Conservation (phyloP, 2,888 invertebrate genomes). For the Cryptocephalus moraei region DNA sequence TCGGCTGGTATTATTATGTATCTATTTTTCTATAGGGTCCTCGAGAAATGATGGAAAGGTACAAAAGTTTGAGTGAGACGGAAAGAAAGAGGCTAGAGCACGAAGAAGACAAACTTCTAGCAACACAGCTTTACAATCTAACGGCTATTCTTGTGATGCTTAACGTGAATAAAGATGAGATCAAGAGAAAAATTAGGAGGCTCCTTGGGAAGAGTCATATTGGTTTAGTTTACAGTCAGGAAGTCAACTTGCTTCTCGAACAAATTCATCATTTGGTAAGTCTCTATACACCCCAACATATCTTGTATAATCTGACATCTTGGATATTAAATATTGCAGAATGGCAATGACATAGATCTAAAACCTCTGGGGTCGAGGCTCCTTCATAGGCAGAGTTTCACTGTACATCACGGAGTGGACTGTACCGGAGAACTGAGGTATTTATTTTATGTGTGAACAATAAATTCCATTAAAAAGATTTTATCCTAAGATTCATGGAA, state of each 20-base stretch:
- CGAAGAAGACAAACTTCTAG: constrained; percentile 92
- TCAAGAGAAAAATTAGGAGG: constrained; percentile 79
- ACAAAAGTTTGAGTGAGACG: constrained; percentile 84
- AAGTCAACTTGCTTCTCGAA: constrained; percentile 92
- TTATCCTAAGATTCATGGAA: constrained; percentile 56
- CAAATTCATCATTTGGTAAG: constrained; percentile 87
- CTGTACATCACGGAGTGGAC: constrained; percentile 93
- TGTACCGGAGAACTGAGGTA: constrained; percentile 71
- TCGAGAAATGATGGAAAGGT: constrained; percentile 97
- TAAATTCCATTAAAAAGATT: background rate
- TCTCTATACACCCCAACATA: constrained; percentile 10
- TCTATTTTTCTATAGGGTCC: constrained; percentile 52
- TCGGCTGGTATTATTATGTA: too few species aligned
- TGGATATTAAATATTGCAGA: constrained; percentile 45
- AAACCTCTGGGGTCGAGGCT: constrained; percentile 92
- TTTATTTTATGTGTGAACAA: background rate
- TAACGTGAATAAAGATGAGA: constrained; percentile 72
- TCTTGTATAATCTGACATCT: background rate
- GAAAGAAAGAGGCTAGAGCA: constrained; percentile 92
- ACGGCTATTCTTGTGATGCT: constrained; percentile 93
- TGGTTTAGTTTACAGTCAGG: constrained; percentile 93
- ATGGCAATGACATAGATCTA: constrained; percentile 95
- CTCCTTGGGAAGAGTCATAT: constrained; percentile 97
- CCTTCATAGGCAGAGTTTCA: constrained; percentile 94
- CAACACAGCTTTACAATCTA: constrained; percentile 92